Base-by-base conservation (phyloP, 2,888 invertebrate genomes). In the Chrysopilus asiliformis region DNA sequence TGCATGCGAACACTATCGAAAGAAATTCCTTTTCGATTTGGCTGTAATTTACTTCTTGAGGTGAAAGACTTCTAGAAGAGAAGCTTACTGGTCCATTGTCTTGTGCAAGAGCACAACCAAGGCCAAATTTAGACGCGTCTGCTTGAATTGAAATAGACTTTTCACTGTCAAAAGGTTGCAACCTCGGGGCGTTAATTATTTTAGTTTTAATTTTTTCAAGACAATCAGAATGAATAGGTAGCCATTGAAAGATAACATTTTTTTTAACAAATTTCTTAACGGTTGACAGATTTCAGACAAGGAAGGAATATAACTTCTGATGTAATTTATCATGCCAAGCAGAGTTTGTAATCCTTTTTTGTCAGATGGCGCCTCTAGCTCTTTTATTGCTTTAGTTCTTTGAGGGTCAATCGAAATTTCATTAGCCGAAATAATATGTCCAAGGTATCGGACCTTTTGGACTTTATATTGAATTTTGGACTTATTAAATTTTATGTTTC, bases 21-120 rank as follows among this genome's bases (percentile, higher is more conserved):
- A 47, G 35, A 3, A 48, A 24, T 34, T 49, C 41, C 28, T 45
- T 45, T 32, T 45, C 45, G 9, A 44, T 45, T 22, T 46, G 42
- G n/a, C 39, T 31, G 34, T 45, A 45, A 15, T 24, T 31, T 14
- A 25, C 15, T 42, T 43, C 44, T 1, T 43, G 25, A 32, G 30
- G 20, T n/a, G 39, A 40, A 27, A 45, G 30, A 22, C 34, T 32
- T 24, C 41, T 30, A 8, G 43, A 42, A 22, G 38, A 42, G 38
- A 37, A 45, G 15, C 30, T 33, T 32, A 46, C 17, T 24, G 47
- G 45, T 18, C 39, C 39, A 5, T 34, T 30, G 16, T 41, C 33
- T 24, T 47, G 45, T 19, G 45, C 24, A 8, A n/a, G n/a, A n/a
- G n/a, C n/a, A n/a, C n/a, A n/a, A n/a, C n/a, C n/a, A n/a, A n/a